Evolutionary conservation across 2,797 vertebrate species (phyloP).

Genomic region (Arremon brunneinucha): DNA sequence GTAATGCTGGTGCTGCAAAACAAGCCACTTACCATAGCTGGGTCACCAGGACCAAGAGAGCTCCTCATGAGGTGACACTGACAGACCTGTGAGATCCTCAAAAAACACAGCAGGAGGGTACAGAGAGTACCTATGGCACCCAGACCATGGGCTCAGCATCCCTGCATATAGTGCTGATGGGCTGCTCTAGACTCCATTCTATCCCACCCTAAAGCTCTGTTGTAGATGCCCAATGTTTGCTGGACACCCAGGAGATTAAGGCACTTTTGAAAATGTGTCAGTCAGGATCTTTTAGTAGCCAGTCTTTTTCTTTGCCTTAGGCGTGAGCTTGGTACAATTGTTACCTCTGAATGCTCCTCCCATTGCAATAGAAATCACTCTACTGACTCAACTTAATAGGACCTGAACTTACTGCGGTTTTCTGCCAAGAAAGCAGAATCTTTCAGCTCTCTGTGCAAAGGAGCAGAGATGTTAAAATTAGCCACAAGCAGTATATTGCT

Average conservation of each 20-base stretch:
- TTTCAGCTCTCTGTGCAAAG: background rate
- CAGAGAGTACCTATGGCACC: background rate
- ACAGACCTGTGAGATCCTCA: background rate
- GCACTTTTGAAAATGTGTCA: background rate
- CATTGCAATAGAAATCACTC: background rate
- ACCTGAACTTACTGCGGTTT: conserved; percentile 30
- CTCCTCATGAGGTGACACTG: background rate
- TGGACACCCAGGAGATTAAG: background rate
- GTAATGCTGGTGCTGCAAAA: background rate
- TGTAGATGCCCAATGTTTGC: background rate
- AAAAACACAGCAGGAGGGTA: background rate
- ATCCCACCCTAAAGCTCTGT: background rate
- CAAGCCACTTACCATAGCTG: background rate
- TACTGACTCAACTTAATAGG: background rate
- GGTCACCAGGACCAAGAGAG: background rate
- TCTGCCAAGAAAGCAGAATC: conserved; percentile 12
- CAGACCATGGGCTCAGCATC: background rate
- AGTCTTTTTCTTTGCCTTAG: background rate
- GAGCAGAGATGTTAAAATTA: conserved; percentile 44
- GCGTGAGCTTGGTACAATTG: background rate
- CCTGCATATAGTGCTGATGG: background rate
- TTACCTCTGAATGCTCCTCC: background rate
- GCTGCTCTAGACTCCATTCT: background rate
- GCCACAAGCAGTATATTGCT: background rate
- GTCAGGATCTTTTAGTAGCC: background rate